Percentiles rank a stretch among this genome's conserved stretches.
phyloP scores from a whole-genome alignment of 2,113 vertebrate species.

The Sceloporus undulatus region DNA sequence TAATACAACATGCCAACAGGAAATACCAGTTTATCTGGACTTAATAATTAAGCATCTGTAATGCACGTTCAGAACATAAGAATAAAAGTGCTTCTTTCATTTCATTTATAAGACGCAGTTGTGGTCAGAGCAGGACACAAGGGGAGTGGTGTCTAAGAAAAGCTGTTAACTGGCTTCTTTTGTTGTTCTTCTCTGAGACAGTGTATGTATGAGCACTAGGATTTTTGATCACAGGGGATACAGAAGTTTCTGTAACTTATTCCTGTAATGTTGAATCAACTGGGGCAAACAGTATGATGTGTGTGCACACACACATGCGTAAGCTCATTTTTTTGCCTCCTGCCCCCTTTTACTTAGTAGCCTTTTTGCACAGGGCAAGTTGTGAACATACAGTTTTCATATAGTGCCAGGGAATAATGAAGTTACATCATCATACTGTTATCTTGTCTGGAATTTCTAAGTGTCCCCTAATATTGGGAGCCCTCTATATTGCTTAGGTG shows the following conservation, averaged over 20 bases:
- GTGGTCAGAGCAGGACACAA: slow-evolving; percentile 15
- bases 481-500: not conserved
- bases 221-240: not conserved
- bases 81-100: slow-evolving; percentile 35
- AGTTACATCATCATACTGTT: not conserved
- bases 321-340: not conserved
- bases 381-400: not conserved
- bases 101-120: slow-evolving; percentile 30
- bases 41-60: slow-evolving; percentile 37
- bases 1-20: slow-evolving; percentile 16
- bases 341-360: not conserved
- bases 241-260: not conserved
- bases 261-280: not conserved
- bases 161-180: not conserved
- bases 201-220: not conserved
- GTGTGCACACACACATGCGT: not conserved
- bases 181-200: not conserved
- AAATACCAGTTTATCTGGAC: slow-evolving; percentile 34
- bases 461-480: not conserved
- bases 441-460: not conserved
- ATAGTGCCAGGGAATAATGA: not conserved
- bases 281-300: not conserved
- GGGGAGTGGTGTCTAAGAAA: not conserved
- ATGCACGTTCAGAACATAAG: slow-evolving; percentile 17
- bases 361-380: not conserved